Base-by-base conservation (phyloP, 2,113 vertebrate genomes). In the Melanotaenia duboulayi region DNA sequence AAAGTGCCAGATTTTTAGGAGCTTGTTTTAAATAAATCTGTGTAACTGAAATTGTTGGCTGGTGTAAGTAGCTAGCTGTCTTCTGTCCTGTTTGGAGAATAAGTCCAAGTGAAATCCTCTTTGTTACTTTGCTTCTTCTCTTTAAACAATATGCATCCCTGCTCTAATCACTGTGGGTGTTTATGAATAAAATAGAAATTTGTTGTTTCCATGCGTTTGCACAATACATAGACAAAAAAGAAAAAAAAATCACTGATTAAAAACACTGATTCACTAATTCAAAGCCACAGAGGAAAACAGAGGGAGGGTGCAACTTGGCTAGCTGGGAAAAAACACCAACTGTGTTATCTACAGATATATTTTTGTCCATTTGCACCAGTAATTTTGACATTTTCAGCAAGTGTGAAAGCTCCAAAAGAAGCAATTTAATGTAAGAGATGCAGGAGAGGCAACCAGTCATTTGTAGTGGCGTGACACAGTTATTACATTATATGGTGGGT, bases 1-100 rank as follows among this genome's bases (percentile, higher is more conserved):
- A 86, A 62, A 63, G 78, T 90, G 73, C 80, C 55, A 59, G 62
- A 71, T 63, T 67, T 71, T 51, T 63, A 62, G 57, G 13, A 79
- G 24, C 24, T 70, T 70, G 46, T 71, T 87, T 79, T 14, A 63
- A 80, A 74, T 66, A 37, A 63, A 32, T 83, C 35, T 52, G 22
- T 85, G 76, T 84, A 65, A 76, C 48, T 85, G 19, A 78, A 44
- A 64, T 28, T 74, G 37, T 80, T 60, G 65, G 63, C 66, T 9
- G 3, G 50, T 82, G 69, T 82, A 65, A 62, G 74, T 84, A 73
- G 46, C 59, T 86, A 80, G 48, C 62, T 46, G 62, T 71, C 37
- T 48, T 86, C 52, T 63, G 51, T 88, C 74, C 49, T 55, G 19
- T 83, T 65, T 39, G 25, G 28, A 49, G 64, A 61, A 73, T 25